These are phyloP conservation scores for Xenopus petersii DNA, from an alignment of 2,797 vertebrate genomes.

Conservation along the genomic window DNA sequence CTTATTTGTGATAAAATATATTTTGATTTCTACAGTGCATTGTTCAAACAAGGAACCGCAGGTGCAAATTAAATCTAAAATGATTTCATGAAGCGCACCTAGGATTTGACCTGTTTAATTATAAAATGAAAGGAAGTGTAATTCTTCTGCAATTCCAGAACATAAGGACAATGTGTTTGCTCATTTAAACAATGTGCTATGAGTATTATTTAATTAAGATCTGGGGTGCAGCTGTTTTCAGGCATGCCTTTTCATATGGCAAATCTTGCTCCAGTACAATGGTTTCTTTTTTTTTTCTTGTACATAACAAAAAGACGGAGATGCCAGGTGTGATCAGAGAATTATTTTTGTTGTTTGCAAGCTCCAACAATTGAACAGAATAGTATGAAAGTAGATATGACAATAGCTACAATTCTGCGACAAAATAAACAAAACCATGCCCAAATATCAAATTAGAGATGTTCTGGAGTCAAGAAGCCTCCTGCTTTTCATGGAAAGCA, in stretches of 20 bases:
- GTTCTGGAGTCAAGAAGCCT: slow-evolving; percentile 20
- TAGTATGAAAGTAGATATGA: slow-evolving; percentile 20
- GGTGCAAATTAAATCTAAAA: no score
- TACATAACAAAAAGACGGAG: slow-evolving; percentile 15
- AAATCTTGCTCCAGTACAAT: slow-evolving; percentile 49
- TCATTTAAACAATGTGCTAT: slow-evolving; percentile 60
- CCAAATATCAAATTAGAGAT: slow-evolving; percentile 16
- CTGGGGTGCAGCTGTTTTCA: slow-evolving; percentile 54
- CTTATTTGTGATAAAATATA: no score
- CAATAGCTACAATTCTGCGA: slow-evolving; percentile 21
- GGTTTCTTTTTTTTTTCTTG: slow-evolving; percentile 18
- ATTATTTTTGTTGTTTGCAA: slow-evolving; percentile 18
- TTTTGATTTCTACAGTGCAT: no score
- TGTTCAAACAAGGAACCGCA: no score
- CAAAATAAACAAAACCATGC: slow-evolving; percentile 26
- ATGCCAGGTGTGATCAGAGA: slow-evolving; percentile 37
- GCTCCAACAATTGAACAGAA: slow-evolving; percentile 28
- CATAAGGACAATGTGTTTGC: slow-evolving; percentile 57
- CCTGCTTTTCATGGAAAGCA: no score
- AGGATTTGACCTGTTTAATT: slow-evolving; percentile 51
- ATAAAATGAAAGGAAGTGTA: slow-evolving; percentile 34
- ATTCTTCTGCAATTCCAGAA: slow-evolving; percentile 49
- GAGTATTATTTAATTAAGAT: slow-evolving; percentile 64
- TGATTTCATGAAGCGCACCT: slow-evolving; percentile 22
- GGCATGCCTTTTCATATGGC: slow-evolving; percentile 53